A percentile compares a stretch with the other conserved stretches of the same genome.
Evolutionary conservation across 2,797 vertebrate species (phyloP).

Genomic region (Clarias fuscus): DNA sequence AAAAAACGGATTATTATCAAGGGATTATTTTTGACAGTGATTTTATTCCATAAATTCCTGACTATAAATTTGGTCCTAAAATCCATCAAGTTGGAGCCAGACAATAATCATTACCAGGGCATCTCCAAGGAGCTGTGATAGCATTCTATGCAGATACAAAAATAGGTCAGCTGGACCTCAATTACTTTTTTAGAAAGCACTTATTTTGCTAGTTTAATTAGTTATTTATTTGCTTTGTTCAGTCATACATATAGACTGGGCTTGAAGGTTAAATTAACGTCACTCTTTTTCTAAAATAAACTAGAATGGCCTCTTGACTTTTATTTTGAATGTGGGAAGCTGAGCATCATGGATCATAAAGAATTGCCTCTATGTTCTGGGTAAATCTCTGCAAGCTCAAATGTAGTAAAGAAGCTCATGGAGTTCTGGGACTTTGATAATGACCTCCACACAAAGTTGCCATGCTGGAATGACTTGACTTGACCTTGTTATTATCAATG

Average conservation of each 20-base stretch:
- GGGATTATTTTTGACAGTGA: too few relatives aligned
- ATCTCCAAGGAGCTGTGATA: neutral
- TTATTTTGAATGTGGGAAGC: conserved; percentile 49
- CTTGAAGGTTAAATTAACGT: neutral
- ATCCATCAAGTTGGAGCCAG: neutral
- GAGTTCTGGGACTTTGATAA: conserved; percentile 23
- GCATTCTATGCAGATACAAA: neutral
- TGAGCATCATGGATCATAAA: conserved; percentile 52
- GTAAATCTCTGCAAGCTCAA: conserved; percentile 71
- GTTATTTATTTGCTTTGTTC: conserved; percentile 14
- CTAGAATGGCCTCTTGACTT: neutral
- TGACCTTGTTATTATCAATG: neutral
- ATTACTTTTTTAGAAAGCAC: neutral
- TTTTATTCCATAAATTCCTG: too few relatives aligned
- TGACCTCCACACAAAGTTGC: conserved; percentile 37
- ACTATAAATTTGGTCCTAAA: neutral
- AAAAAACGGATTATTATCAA: too few relatives aligned
- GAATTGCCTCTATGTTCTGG: conserved; percentile 66
- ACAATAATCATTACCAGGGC: neutral
- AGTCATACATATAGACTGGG: neutral
- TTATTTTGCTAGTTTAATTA: conserved; percentile 1
- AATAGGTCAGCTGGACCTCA: neutral
- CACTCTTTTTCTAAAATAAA: conserved; percentile 23
- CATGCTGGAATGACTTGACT: conserved; percentile 18
- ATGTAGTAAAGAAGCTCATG: conserved; percentile 71